These are phyloP conservation scores for Alauda arvensis DNA, from an alignment of 2,797 vertebrate species.

Conservation along the genomic window DNA sequence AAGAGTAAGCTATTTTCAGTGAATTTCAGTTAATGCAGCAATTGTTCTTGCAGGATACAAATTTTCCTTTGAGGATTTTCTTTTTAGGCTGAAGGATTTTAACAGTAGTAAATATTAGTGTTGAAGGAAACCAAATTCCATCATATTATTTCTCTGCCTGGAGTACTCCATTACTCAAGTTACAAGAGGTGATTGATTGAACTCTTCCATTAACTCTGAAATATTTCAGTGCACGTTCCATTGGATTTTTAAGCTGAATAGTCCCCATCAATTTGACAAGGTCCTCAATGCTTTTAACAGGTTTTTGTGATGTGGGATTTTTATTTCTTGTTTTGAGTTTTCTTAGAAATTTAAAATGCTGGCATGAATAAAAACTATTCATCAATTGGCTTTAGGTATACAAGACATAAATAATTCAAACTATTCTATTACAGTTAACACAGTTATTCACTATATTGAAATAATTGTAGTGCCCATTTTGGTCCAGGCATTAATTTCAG, in stretches of 20 bases:
- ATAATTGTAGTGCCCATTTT: background rate
- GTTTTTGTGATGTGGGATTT: background rate
- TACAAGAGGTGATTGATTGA: background rate
- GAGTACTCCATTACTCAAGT: background rate
- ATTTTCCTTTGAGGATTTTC: slow-evolving; percentile 2
- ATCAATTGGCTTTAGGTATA: background rate
- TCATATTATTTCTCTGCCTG: background rate
- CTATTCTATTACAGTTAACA: background rate
- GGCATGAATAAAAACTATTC: background rate
- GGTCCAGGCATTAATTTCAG: background rate
- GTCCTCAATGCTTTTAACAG: background rate
- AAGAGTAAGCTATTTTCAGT: background rate
- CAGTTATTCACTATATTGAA: background rate
- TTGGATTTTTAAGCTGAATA: background rate
- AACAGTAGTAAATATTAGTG: slow-evolving; percentile 12
- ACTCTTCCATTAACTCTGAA: background rate
- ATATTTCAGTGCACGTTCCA: background rate
- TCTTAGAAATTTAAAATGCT: background rate
- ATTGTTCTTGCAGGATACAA: background rate
- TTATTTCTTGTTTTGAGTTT: background rate
- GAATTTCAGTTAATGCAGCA: slow-evolving; percentile 2
- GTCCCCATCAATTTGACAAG: background rate
- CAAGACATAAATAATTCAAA: background rate
- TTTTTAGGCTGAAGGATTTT: background rate
- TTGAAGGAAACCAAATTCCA: background rate